Percentiles rank a stretch among this genome's conserved stretches.
These are phyloP conservation scores for Cartodere bifasciata DNA, from an alignment of 2,888 invertebrate genomes.

Conservation along the genomic window DNA sequence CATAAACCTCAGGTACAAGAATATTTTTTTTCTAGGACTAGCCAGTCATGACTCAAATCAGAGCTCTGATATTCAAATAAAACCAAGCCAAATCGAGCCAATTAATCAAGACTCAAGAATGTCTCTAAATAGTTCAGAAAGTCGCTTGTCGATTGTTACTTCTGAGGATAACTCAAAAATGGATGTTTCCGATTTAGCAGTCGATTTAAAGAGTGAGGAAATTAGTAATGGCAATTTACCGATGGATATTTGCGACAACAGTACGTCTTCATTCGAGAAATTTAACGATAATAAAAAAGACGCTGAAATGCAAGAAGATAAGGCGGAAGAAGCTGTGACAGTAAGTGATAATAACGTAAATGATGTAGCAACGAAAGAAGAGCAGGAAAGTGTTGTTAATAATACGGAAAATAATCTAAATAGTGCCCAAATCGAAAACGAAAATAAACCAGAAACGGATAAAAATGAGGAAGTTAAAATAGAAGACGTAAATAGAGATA, in stretches of 20 bases:
- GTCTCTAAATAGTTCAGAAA: slow-evolving; percentile 50
- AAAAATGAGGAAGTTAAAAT: not conserved
- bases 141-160: slow-evolving; percentile 40
- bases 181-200: slow-evolving; percentile 29
- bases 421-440: not conserved
- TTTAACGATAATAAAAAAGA: too few species aligned
- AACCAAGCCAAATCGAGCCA: slow-evolving; percentile 25
- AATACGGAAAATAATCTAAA: slow-evolving; percentile 39
- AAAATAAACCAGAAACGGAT: not conserved
- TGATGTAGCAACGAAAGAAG: slow-evolving; percentile 6
- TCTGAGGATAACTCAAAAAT: slow-evolving; percentile 38
- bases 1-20: slow-evolving; percentile 1
- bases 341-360: too few species aligned
- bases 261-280: too few species aligned
- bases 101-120: slow-evolving; percentile 47
- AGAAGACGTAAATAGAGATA: not conserved
- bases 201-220: too few species aligned
- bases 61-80: slow-evolving; percentile 19
- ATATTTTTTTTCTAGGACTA: slow-evolving; percentile 26
- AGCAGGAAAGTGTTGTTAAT: slow-evolving; percentile 54
- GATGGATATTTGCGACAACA: too few species aligned
- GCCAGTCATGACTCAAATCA: slow-evolving; percentile 39
- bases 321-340: too few species aligned
- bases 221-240: too few species aligned
- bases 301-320: too few species aligned